A percentile compares a stretch with the other conserved stretches of the same genome.
phyloP scores from a whole-genome alignment of 2,113 vertebrate genomes.

The Daubentonia madagascariensis region DNA sequence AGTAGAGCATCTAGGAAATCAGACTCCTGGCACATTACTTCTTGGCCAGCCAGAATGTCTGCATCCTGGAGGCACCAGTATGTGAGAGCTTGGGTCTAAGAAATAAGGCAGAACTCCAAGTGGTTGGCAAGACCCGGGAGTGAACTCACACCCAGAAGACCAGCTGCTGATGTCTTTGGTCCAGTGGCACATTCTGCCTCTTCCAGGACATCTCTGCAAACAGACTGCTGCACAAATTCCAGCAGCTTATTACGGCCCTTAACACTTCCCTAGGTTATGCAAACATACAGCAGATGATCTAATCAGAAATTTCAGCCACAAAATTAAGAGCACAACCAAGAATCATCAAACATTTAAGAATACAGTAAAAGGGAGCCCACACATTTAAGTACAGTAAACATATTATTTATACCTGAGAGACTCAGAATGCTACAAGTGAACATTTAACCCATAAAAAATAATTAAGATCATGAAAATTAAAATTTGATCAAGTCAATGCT shows the following conservation, averaged over 20 bases:
- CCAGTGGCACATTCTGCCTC: not conserved
- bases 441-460: not conserved
- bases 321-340: not conserved
- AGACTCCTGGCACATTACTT: not conserved
- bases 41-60: not conserved
- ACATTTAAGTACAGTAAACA: not conserved
- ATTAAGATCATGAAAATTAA: not conserved
- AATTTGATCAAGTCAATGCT: not conserved
- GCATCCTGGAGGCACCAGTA: not conserved
- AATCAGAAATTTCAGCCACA: not conserved
- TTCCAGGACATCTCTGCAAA: not conserved
- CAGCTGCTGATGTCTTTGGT: not conserved
- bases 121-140: not conserved
- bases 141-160: not conserved
- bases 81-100: not conserved
- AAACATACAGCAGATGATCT: not conserved
- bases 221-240: not conserved
- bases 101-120: not conserved
- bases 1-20: not conserved
- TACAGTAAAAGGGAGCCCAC: not conserved
- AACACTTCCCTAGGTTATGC: not conserved
- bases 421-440: not conserved
- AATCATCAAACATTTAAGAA: not conserved
- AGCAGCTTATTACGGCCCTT: not conserved
- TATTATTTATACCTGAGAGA: not conserved